A percentile compares a stretch with the other conserved stretches of the same genome.
phyloP scores from a whole-genome alignment of 1,140 invertebrate species.

The Diachasma alloeum region DNA sequence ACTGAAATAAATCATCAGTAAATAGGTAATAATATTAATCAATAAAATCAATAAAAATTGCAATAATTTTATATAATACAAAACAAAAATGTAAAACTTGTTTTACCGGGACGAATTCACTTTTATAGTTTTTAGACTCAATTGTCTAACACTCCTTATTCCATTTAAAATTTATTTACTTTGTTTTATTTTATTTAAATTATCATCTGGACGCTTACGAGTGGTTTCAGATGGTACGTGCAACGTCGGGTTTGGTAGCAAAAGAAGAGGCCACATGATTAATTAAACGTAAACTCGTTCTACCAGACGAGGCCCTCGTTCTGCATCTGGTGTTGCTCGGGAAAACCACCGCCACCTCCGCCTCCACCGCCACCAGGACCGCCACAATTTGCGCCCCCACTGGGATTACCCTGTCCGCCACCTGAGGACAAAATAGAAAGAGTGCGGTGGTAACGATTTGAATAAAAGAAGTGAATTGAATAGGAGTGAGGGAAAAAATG shows the following conservation, averaged over 20 bases:
- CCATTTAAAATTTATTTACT: neutral
- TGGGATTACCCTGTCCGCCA: slow-evolving; percentile 61
- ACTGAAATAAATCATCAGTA: neutral
- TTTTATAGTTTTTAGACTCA: neutral
- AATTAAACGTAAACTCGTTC: slow-evolving; percentile 60
- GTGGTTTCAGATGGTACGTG: neutral
- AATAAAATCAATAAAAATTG: slow-evolving; percentile 12
- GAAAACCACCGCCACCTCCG: slow-evolving; percentile 69
- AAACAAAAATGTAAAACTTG: neutral
- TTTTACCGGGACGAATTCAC: slow-evolving; percentile 6
- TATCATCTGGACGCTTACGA: neutral
- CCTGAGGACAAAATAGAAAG: slow-evolving; percentile 45
- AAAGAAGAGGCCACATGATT: slow-evolving; percentile 38
- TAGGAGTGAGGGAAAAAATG: neutral
- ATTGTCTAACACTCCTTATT: neutral
- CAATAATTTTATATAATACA: slow-evolving; percentile 14
- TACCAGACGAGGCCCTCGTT: slow-evolving; percentile 80
- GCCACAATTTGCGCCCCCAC: slow-evolving; percentile 57
- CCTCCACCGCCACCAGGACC: slow-evolving; percentile 62
- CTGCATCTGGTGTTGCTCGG: slow-evolving; percentile 76
- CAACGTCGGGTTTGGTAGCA: neutral
- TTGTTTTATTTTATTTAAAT: neutral
- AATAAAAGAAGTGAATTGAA: neutral
- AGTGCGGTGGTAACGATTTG: neutral
- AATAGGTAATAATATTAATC: slow-evolving; percentile 8